These are phyloP conservation scores for Intellagama lesueurii DNA, from an alignment of 2,797 vertebrate genomes.

Conservation along the genomic window DNA sequence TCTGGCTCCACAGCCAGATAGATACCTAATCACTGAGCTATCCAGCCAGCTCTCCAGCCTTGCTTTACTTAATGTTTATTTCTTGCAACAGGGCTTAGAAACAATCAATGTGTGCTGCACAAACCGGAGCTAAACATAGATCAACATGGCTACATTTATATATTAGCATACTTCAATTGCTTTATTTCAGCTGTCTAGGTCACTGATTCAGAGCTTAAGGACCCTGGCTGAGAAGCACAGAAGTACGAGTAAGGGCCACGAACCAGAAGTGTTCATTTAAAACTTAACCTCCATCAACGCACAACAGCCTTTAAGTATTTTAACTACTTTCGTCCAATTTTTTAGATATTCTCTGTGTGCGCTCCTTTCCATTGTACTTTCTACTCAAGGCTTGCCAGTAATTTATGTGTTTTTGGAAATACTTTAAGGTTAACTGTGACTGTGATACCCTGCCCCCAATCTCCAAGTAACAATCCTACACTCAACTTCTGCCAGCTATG, in stretches of 20 bases:
- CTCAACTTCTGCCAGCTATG: not conserved
- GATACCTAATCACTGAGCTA: too few species aligned
- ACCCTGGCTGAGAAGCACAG: not conserved
- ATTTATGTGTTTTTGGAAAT: not conserved
- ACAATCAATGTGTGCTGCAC: not conserved
- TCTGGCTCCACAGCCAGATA: too few species aligned
- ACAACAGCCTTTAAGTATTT: conserved; percentile 12
- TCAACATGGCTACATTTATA: conserved; percentile 18
- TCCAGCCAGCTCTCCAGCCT: too few species aligned
- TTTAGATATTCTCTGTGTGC: not conserved
- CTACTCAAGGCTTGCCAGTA: not conserved
- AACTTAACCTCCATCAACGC: conserved; percentile 8
- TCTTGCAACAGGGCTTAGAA: not conserved
- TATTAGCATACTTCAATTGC: conserved; percentile 9
- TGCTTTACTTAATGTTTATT: too few species aligned
- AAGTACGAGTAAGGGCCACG: not conserved
- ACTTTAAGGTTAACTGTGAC: not conserved
- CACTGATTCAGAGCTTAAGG: not conserved
- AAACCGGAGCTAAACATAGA: not conserved
- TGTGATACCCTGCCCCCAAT: not conserved
- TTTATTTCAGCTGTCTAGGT: conserved; percentile 1
- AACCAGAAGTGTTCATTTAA: not conserved
- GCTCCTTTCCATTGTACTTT: not conserved
- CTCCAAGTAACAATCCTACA: not conserved
- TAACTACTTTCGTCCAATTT: not conserved